Evolutionary conservation across 1,140 invertebrate genomes (phyloP), one percentile per base, ranked within the genome.

Genomic region (Melitaea cinxia): DNA sequence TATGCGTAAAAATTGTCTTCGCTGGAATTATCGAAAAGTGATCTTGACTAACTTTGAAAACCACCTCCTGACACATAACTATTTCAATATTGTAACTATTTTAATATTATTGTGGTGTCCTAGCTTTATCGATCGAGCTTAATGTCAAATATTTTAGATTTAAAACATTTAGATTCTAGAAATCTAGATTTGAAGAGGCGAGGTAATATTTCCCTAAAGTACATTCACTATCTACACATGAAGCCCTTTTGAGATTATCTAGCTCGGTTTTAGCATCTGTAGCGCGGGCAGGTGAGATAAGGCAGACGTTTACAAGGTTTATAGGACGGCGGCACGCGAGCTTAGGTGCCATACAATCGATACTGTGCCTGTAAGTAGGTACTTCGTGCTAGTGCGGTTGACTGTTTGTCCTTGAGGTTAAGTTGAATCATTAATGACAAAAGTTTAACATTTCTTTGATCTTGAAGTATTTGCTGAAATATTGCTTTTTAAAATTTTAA

Each of bases 271-370:
- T 60, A 65, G 56, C 68, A 70, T 70, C 68, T 62, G 64, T 66
- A 67, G 39, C 39, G 15, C 33, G 56, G 33, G 39, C 58, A 21
- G 23, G 52, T 28, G 35, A 68, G 70, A 72, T 72, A 72, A 72
- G 63, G 59, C 50, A 4, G 67, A 70, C 71, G 64, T 59, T 52
- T 58, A 72, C 71, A 73, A 59, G 54, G 50, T 77, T 77, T 74
- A 77, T 77, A 75, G 72, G 69, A 56, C 63, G 28, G 33, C 58
- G 66, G 73, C 74, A 76, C 68, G 74, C 73, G 64, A 72, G 15
- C 15, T 30, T 17, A 21, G 55, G 17, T 23, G 1, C 14, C 12
- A 17, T 26, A 55, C 35, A 53, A 63, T 64, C 61, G 61, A 64
- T 64, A 49, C 15, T 21, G 19, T 14, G 30, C 30, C 30, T 12